Evolutionary conservation across 2,888 invertebrate species (phyloP).

Genomic region (Tupiocoris notatus): DNA sequence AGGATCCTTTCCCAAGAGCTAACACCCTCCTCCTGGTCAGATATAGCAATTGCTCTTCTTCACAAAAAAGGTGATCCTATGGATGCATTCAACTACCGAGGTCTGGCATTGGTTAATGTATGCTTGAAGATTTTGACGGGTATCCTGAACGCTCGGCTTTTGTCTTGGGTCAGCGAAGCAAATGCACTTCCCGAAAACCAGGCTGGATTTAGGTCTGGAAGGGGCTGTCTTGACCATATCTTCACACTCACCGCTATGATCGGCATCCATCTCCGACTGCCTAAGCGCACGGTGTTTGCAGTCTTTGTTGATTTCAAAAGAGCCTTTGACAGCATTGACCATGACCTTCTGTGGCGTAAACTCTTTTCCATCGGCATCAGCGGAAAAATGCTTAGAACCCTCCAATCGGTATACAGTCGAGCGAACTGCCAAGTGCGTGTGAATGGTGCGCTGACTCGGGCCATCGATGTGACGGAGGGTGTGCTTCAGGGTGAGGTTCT

Average conservation of each 20-base stretch:
- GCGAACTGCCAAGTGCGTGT: conserved; percentile 4
- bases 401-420: not conserved
- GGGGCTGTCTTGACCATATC: conserved; percentile 17
- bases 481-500: too few relatives aligned
- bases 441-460: not conserved
- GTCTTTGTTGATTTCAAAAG: conserved; percentile 7
- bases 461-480: not conserved
- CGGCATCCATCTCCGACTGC: not conserved
- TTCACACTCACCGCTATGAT: not conserved
- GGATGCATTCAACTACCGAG: conserved; percentile 18
- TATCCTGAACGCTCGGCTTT: not conserved
- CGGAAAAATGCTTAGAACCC: not conserved
- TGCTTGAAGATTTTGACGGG: too few relatives aligned
- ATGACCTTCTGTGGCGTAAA: not conserved
- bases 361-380: conserved; percentile 1
- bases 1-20: not conserved
- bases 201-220: conserved; percentile 18
- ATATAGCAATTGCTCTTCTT: not conserved
- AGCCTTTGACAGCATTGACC: not conserved
- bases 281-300: not conserved
- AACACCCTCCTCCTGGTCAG: not conserved
- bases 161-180: not conserved
- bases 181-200: conserved; percentile 17
- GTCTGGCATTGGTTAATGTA: not conserved
- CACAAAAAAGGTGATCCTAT: conserved; percentile 21